These are phyloP conservation scores for Aplidium turbinatum DNA, from an alignment of 23 tunicate species.

Conservation along the genomic window DNA sequence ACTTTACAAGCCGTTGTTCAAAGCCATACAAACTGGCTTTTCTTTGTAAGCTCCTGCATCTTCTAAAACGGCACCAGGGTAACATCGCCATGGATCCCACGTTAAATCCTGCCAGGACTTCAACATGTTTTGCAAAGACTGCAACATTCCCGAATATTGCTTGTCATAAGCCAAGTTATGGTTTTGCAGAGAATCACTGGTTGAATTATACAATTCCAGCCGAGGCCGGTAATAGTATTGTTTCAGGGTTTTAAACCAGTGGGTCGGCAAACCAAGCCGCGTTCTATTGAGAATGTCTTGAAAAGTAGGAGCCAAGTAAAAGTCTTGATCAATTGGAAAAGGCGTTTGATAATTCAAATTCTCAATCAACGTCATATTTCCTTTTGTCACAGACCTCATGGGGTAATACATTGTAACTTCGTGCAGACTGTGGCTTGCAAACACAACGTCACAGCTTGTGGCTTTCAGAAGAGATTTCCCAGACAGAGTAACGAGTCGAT, in stretches of 20 bases:
- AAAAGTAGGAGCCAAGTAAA: slow-evolving; percentile 76
- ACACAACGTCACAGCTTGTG: slow-evolving; percentile 20
- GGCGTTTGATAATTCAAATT: slow-evolving; percentile 70
- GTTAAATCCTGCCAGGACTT: slow-evolving; percentile 57
- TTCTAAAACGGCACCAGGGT: slow-evolving; percentile 75
- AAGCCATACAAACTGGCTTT: slow-evolving; percentile 66
- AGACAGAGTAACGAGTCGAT: slow-evolving; percentile 41
- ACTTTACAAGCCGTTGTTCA: slow-evolving; percentile 42
- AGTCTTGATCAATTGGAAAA: slow-evolving; percentile 89
- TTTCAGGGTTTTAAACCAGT: slow-evolving; percentile 82
- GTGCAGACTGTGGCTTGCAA: slow-evolving; percentile 80
- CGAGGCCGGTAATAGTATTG: slow-evolving; percentile 72
- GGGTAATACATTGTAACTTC: slow-evolving; percentile 92
- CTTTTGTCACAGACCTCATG: slow-evolving; percentile 63
- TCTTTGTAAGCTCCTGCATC: slow-evolving; percentile 68
- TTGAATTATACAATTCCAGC: slow-evolving; percentile 57
- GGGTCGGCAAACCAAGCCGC: neutral
- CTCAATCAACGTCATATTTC: slow-evolving; percentile 42
- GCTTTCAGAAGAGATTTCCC: slow-evolving; percentile 56
- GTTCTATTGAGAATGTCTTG: slow-evolving; percentile 82
- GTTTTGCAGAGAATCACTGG: slow-evolving; percentile 49
- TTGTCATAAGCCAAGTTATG: slow-evolving; percentile 48
- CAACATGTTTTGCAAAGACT: slow-evolving; percentile 9
- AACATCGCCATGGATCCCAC: slow-evolving; percentile 79
- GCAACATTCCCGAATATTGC: slow-evolving; percentile 2